A percentile compares a stretch with the other conserved stretches of the same genome.
Conservation (phyloP, 2,888 invertebrate genomes). For the Liodrosophila aerea region DNA sequence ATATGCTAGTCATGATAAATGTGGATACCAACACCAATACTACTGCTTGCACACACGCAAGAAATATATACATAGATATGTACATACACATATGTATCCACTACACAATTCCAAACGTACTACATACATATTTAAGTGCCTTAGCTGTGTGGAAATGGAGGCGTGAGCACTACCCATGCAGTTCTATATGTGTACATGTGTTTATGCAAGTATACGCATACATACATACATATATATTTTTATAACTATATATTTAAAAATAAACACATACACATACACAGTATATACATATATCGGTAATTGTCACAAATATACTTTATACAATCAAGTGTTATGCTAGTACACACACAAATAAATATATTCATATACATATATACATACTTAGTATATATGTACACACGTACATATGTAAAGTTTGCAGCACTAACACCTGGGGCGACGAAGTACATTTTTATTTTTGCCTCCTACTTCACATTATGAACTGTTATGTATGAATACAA, state of each 20-base stretch:
- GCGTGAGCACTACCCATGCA: constrained; percentile 17
- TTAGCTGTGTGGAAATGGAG: constrained; percentile 2
- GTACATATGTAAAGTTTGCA: background rate
- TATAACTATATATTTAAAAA: too few species aligned
- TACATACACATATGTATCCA: background rate
- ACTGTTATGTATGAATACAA: too few species aligned
- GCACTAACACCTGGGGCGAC: constrained; percentile 25
- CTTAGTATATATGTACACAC: background rate
- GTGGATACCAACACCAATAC: constrained; percentile 16
- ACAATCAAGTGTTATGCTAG: too few species aligned
- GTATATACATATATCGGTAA: too few species aligned
- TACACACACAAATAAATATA: background rate
- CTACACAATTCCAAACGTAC: too few species aligned
- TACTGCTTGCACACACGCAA: constrained; percentile 13
- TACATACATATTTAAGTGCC: too few species aligned
- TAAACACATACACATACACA: too few species aligned
- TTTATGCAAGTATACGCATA: too few species aligned
- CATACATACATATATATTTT: background rate
- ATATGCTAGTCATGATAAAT: too few species aligned
- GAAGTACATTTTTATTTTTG: constrained; percentile 14
- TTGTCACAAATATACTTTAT: background rate
- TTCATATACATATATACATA: background rate
- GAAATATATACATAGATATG: constrained; percentile 7
- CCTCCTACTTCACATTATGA: too few species aligned
- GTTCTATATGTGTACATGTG: too few species aligned